These are phyloP conservation scores for Pediacus dermestoides DNA, from an alignment of 2,888 invertebrate genomes.

Conservation along the genomic window DNA sequence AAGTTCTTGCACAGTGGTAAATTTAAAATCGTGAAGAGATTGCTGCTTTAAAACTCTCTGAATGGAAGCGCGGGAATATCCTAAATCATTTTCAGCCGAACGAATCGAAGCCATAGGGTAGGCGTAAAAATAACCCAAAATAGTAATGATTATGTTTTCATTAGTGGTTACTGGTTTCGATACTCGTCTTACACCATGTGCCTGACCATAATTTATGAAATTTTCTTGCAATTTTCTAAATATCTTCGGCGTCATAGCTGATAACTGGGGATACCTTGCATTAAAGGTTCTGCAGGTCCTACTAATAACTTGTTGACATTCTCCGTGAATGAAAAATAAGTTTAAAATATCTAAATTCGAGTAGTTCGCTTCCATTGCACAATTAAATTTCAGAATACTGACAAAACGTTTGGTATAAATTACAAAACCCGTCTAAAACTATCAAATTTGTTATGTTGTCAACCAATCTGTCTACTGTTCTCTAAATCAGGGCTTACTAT, in stretches of 20 bases:
- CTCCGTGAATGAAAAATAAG: constrained; percentile 5
- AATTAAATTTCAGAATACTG: too few relatives aligned
- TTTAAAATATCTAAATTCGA: constrained; percentile 1
- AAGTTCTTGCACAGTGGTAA: background rate
- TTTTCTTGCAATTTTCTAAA: background rate
- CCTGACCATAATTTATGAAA: background rate
- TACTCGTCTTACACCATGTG: background rate
- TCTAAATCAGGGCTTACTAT: too few relatives aligned
- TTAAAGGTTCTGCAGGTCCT: background rate
- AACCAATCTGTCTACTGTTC: too few relatives aligned
- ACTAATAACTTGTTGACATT: background rate
- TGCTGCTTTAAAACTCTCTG: background rate
- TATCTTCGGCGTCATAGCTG: background rate
- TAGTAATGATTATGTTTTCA: background rate
- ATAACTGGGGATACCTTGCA: background rate
- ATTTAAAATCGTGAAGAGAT: background rate
- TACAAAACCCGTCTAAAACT: too few relatives aligned
- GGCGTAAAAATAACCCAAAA: background rate
- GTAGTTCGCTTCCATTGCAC: too few relatives aligned
- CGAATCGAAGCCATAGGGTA: background rate
- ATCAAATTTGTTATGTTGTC: too few relatives aligned
- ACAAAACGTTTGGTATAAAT: too few relatives aligned
- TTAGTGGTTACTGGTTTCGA: background rate
- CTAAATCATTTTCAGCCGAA: background rate
- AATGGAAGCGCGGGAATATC: background rate